These are phyloP conservation scores for Galerucella pusilla DNA, from an alignment of 2,888 invertebrate species.

Conservation along the genomic window DNA sequence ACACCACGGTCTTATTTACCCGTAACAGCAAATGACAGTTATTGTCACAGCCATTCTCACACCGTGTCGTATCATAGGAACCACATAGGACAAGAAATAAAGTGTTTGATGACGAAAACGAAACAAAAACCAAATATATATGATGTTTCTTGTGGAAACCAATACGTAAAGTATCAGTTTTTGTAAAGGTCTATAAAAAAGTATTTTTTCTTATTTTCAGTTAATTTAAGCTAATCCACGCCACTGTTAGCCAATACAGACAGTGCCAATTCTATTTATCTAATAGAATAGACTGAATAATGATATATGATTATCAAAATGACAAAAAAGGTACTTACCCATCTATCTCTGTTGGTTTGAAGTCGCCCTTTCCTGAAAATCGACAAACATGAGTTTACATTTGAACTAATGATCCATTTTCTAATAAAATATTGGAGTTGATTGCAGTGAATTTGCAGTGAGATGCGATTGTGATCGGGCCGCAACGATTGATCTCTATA, in stretches of 20 bases:
- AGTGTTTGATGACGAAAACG: no score
- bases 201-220: not conserved
- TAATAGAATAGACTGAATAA: constrained; percentile 23
- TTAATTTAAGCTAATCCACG: not conserved
- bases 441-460: constrained; percentile 22
- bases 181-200: no score
- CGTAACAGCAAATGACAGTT: no score
- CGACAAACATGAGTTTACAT: constrained; percentile 35
- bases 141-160: no score
- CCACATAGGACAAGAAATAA: no score
- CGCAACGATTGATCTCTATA: constrained; percentile 14
- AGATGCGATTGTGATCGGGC: constrained; percentile 15
- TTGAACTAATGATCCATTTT: constrained; percentile 30
- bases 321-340: constrained; percentile 70
- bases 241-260: not conserved
- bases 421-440: constrained; percentile 28
- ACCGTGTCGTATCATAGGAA: no score
- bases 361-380: constrained; percentile 80
- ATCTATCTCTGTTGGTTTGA: constrained; percentile 85
- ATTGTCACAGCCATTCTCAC: no score
- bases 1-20: no score
- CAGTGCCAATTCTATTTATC: constrained; percentile 22
- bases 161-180: no score
- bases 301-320: constrained; percentile 31
- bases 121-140: no score